phyloP scores from a whole-genome alignment of 2,888 invertebrate genomes.

The Gastrophysa polygoni region DNA sequence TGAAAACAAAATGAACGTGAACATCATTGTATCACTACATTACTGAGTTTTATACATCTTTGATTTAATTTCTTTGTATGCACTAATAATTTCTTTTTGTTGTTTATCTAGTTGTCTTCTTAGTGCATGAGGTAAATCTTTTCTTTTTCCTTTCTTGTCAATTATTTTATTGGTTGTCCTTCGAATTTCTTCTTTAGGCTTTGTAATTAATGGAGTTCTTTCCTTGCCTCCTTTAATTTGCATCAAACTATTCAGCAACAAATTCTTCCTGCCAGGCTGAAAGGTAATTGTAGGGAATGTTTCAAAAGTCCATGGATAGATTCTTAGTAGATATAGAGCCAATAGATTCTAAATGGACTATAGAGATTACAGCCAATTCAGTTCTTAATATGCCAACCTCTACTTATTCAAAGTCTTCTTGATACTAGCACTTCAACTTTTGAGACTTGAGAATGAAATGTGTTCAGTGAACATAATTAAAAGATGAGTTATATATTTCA shows the following conservation, averaged over 20 bases:
- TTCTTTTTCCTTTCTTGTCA: constrained; percentile 66
- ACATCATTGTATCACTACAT: neutral
- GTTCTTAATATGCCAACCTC: no score
- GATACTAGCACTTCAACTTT: no score
- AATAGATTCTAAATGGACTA: no score
- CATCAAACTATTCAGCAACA: constrained; percentile 66
- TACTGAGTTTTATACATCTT: constrained; percentile 38
- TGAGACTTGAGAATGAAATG: no score
- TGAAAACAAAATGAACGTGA: no score
- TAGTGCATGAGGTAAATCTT: constrained; percentile 64
- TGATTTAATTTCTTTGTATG: constrained; percentile 65
- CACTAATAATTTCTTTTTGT: constrained; percentile 64
- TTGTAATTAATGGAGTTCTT: constrained; percentile 5
- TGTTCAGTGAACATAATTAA: no score
- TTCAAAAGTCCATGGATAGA: no score
- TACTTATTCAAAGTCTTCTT: no score
- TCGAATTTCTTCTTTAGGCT: constrained; percentile 33
- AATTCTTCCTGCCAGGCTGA: constrained; percentile 69
- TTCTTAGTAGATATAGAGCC: no score
- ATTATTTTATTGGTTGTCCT: constrained; percentile 45
- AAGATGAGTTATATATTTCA: no score
- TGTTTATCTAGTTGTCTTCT: constrained; percentile 66
- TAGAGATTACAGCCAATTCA: no score
- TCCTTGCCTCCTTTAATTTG: constrained; percentile 23
- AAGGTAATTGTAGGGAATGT: constrained; percentile 47